A percentile compares a stretch with the other conserved stretches of the same genome.
Conservation (phyloP, 2,113 vertebrate species). For the Corvus hawaiiensis region DNA sequence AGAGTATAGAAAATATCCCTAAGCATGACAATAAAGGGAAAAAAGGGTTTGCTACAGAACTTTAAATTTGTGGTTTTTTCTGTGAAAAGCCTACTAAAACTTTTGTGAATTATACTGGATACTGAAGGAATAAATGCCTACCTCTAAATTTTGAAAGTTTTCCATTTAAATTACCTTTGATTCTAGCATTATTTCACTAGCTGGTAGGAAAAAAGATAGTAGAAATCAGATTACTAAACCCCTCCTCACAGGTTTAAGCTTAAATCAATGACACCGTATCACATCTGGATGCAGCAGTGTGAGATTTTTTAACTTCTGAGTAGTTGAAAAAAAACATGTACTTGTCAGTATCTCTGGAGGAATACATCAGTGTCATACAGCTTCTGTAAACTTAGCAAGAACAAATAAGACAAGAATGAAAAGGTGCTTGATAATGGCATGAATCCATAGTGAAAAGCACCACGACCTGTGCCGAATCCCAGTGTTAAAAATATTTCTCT, state of each 20-base stretch:
- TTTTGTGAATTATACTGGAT: neutral
- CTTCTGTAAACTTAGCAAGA: neutral
- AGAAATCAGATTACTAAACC: neutral
- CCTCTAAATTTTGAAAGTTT: neutral
- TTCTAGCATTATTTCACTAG: neutral
- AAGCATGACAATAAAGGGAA: neutral
- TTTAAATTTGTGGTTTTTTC: neutral
- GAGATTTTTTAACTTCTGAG: neutral
- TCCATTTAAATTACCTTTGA: neutral
- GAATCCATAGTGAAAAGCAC: neutral
- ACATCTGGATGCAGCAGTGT: neutral
- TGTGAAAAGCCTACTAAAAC: neutral
- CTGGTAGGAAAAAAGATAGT: neutral
- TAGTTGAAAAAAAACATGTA: neutral
- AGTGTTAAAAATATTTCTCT: neutral
- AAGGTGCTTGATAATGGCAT: neutral
- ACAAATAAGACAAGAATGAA: neutral
- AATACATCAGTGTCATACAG: neutral
- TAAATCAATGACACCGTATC: neutral
- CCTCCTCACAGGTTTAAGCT: neutral
- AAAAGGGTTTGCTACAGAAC: neutral
- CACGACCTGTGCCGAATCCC: rapidly evolving
- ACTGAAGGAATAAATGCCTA: neutral
- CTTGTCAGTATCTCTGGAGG: neutral
- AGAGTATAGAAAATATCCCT: neutral